Evolutionary conservation across 2,888 invertebrate species (phyloP).

Genomic region (Oscheius sp.): DNA sequence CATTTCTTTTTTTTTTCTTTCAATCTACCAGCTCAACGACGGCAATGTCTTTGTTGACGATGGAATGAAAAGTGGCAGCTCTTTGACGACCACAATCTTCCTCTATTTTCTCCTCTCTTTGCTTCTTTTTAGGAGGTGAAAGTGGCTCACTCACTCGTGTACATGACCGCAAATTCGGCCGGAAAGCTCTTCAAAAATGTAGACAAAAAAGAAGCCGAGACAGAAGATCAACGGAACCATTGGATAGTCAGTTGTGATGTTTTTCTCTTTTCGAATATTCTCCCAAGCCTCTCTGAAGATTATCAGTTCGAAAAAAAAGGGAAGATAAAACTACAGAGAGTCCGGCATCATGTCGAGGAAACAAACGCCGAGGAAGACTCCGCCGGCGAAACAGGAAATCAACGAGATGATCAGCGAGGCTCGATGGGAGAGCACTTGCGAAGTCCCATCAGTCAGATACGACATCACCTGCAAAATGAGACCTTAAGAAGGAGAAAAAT

Average conservation of each 20-base stretch:
- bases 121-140: neutral
- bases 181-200: conserved; percentile 59
- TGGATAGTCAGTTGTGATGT: conserved; percentile 43
- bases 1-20: neutral
- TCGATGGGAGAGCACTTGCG: conserved; percentile 29
- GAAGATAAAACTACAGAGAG: conserved; percentile 41
- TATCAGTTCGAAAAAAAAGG: too few relatives aligned
- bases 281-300: conserved; percentile 51
- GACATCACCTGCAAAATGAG: conserved; percentile 33
- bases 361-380: conserved; percentile 62
- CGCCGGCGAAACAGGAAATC: conserved; percentile 61
- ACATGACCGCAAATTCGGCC: conserved; percentile 39
- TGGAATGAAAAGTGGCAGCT: conserved; percentile 36
- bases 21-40: conserved; percentile 6
- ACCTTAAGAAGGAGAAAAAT: neutral
- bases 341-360: conserved; percentile 62
- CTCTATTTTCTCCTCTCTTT: neutral
- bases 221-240: conserved; percentile 47
- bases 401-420: conserved; percentile 53
- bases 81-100: conserved; percentile 7
- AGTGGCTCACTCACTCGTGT: conserved; percentile 10
- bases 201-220: conserved; percentile 62
- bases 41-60: conserved; percentile 32
- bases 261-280: conserved; percentile 29
- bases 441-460: conserved; percentile 31